Conservation (phyloP, 2,797 vertebrate species). For the Eulemur mongoz region DNA sequence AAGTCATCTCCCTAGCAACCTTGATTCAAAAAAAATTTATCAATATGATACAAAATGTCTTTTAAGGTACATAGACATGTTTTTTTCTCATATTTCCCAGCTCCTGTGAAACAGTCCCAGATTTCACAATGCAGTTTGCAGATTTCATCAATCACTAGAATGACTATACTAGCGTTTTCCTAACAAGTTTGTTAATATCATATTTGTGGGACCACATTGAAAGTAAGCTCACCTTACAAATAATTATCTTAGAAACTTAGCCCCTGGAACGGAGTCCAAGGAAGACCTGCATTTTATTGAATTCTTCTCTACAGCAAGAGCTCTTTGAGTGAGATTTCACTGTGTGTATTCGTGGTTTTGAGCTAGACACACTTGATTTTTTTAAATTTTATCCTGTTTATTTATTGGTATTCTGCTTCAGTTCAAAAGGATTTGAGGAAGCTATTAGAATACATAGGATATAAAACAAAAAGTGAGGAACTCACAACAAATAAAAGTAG, state of each 20-base stretch:
- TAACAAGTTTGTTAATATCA: not conserved
- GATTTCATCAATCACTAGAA: not conserved
- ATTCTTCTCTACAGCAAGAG: not conserved
- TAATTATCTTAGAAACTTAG: not conserved
- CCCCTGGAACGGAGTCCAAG: not conserved
- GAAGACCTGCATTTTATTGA: conserved; percentile 10
- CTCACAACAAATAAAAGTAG: not conserved
- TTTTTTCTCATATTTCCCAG: not conserved
- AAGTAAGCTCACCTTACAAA: not conserved
- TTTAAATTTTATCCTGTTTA: not conserved
- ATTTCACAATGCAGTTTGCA: not conserved
- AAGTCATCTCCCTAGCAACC: not conserved
- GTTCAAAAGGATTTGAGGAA: not conserved
- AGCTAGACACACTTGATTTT: not conserved
- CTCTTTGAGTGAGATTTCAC: not conserved
- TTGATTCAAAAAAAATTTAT: not conserved
- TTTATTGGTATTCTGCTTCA: not conserved
- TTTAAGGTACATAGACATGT: not conserved
- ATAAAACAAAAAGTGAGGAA: not conserved
- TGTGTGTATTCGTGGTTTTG: not conserved
- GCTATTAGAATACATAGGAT: not conserved
- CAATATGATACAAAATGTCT: not conserved
- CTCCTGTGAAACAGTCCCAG: not conserved
- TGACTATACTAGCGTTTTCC: not conserved
- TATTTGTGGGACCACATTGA: not conserved